Evolutionary conservation across 2,888 invertebrate species (phyloP).

Genomic region (Cistogaster globosa): DNA sequence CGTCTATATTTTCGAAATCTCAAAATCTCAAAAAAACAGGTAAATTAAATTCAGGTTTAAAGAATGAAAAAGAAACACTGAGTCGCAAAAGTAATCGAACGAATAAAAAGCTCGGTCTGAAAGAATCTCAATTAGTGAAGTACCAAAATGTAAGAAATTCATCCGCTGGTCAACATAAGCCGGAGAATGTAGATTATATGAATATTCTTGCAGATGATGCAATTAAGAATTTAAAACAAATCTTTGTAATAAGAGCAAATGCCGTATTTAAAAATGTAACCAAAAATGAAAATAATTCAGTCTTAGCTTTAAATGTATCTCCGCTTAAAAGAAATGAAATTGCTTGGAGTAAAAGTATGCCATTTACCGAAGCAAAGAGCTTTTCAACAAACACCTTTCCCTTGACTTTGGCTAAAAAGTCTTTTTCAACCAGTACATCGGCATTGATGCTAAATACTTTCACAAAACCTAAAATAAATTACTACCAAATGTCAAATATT

Average conservation of each 20-base stretch:
- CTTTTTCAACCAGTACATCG: slow-evolving; percentile 12
- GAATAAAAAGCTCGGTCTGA: not conserved
- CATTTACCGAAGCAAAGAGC: not conserved
- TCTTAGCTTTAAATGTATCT: not conserved
- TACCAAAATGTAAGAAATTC: not conserved
- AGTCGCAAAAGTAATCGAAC: no score
- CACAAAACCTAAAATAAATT: not conserved
- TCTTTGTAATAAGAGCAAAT: slow-evolving; percentile 18
- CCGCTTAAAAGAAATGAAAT: slow-evolving; percentile 14
- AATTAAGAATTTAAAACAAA: slow-evolving; percentile 19
- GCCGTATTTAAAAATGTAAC: not conserved
- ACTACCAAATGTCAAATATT: not conserved
- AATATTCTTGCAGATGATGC: not conserved
- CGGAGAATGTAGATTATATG: not conserved
- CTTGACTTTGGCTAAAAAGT: not conserved
- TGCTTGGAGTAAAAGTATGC: not conserved
- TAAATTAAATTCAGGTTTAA: no score
- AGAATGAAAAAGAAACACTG: no score
- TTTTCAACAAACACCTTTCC: slow-evolving; percentile 7
- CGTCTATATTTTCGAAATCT: not conserved
- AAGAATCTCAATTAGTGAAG: not conserved
- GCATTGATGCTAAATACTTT: not conserved
- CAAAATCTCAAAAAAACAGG: not conserved
- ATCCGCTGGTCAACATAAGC: not conserved
- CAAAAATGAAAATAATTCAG: not conserved